Evolutionary conservation across 1,140 invertebrate species (phyloP).

Genomic region (Stegodyphus dumicola): DNA sequence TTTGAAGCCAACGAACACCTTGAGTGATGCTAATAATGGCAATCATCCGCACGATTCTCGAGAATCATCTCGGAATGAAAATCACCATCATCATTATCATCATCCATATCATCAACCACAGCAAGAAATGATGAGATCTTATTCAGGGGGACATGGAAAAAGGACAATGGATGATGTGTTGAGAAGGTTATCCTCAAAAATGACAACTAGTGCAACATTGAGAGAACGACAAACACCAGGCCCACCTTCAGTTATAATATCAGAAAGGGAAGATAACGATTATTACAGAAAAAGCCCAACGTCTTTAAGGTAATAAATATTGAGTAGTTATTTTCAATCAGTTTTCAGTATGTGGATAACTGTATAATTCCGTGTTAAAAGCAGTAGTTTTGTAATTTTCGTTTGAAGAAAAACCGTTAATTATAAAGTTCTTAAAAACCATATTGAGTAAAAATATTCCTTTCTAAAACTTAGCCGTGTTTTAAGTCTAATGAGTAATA

Average conservation of each 20-base stretch:
- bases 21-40: slow-evolving; percentile 16
- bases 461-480: too few species aligned
- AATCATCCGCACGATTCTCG: slow-evolving; percentile 13
- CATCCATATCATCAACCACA: background rate
- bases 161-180: slow-evolving; percentile 84
- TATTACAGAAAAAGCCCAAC: slow-evolving; percentile 14
- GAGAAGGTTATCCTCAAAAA: slow-evolving; percentile 83
- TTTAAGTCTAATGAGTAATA: too few species aligned
- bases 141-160: slow-evolving; percentile 38
- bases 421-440: too few species aligned
- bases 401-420: too few species aligned
- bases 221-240: slow-evolving; percentile 42
- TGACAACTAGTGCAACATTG: slow-evolving; percentile 76
- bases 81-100: slow-evolving; percentile 38
- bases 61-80: slow-evolving; percentile 18
- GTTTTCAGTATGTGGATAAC: too few species aligned
- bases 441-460: too few species aligned
- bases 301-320: slow-evolving; percentile 21
- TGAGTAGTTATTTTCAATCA: too few species aligned
- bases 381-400: too few species aligned
- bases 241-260: background rate
- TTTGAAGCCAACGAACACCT: slow-evolving; percentile 9
- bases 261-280: slow-evolving; percentile 21
- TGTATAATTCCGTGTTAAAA: too few species aligned
- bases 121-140: slow-evolving; percentile 7